Evolutionary conservation across 1,140 invertebrate species (phyloP), one percentile per base, ranked within the genome.

Genomic region (Aphaenogaster floridana): DNA sequence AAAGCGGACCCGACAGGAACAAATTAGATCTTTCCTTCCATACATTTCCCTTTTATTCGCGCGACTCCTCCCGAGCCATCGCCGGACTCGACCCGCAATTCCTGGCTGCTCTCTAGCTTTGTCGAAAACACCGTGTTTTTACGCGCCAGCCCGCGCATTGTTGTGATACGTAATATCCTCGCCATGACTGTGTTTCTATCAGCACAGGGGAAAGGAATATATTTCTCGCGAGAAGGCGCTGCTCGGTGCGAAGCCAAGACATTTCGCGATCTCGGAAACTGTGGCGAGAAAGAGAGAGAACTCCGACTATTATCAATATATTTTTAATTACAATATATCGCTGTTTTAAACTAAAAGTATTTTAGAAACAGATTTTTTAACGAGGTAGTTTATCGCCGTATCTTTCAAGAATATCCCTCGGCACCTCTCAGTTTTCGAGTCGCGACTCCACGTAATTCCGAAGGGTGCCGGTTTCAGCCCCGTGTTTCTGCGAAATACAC

Each of bases 21-120:
- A 95, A 95, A 95, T 95, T 95, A 95, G 94, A 95, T 95, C 95
- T 95, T 95, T 94, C 94, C 95, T 95, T 95, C 94, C 94, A 94
- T 95, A 94, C 93, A 95, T 95, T 95, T 94, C 93, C 94, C 94
- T 95, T 95, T 95, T 95, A 95, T 95, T 95, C 92, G 89, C 86
- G 61, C 80, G 57, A 72, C 64, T 91, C 79, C 91, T 89, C 89
- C 63, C 78, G 78, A 85, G 83, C 57, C 80, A 87, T 86, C 89
- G 89, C 85, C 54, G 68, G 68, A 39, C 68, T 39, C 39, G 66
- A 48, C 13, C 54, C 80, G 80, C 80, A 84, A 84, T 76, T 84
- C 83, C 74, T 39, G 66, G 21, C 83, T 48, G 74, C 83, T 64
- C 54, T 63, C 72, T 34, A 54, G 74, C 61, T 54, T 81, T 48